Base-by-base conservation (phyloP, 37 sponge, comb jelly and placozoan genomes). In the Petrosia ficiformis region DNA sequence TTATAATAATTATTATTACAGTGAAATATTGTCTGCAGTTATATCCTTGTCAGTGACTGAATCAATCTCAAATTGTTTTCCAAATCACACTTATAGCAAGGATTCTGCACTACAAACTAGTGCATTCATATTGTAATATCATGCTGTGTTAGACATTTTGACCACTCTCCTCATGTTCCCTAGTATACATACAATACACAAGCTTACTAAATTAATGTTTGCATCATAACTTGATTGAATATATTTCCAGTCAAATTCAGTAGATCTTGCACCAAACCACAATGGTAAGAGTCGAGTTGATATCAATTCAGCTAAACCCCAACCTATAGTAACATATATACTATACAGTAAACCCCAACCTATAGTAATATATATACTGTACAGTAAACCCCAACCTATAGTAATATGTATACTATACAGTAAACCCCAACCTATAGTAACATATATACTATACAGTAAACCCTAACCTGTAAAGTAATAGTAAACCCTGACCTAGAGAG, bases 181-280 rank as follows among this genome's bases (percentile, higher is more conserved):
- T 61, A 26, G 6, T 61, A n/a, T 22, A 14, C 6, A 8, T 64
- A 39, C 37, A 68, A 39, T 34, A n/a, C 70, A 28, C 24, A 68
- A 28, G 8, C 90, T 86, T 29, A 96, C 94, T 85, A 96, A 70
- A 52, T 84, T 75, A 67, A 93, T 69, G 71, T 96, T 96, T 42
- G 89, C 72, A n/a, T 86, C 91, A 6, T 93, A 74, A 22, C 77
- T 70, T 25, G 44, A 72, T 59, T 88, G 92, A 3, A 96, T 81
- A 76, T 93, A 87, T 28, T 54, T 78, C 97, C 97, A 96, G 59
- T 79, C 76, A 77, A 96, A 96, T 74, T 96, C 97, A 32, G 84
- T 88, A 2, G 91, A 94, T 37, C 94, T 73, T 0, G 97, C 97
- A 37, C 91, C 92, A 35, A 96, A 81, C 97, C 97, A 96, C 60